Percentiles rank a stretch among this genome's conserved stretches.
phyloP scores from a whole-genome alignment of 2,797 vertebrate genomes.

The Phrynocephalus vlangalii region DNA sequence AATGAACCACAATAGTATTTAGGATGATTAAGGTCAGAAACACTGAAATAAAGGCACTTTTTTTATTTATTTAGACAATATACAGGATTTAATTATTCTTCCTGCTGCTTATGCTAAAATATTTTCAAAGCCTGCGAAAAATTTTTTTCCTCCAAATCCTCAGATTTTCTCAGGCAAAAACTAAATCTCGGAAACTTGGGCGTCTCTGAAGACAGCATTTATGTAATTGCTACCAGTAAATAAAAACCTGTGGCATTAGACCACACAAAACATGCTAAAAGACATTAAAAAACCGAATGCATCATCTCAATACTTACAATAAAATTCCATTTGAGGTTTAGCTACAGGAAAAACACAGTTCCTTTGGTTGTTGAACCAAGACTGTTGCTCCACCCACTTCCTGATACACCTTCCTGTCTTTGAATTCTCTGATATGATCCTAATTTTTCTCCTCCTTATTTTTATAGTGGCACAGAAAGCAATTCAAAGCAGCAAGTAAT shows the following conservation, averaged over 20 bases:
- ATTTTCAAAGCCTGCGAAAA: not conserved
- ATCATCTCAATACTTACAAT: not conserved
- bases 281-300: not conserved
- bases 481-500: not conserved
- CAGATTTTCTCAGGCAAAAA: too few species aligned
- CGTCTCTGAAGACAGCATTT: not conserved
- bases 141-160: not conserved
- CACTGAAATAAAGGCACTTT: too few species aligned
- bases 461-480: not conserved
- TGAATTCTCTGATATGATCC: slow-evolving; percentile 4
- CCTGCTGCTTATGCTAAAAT: not conserved
- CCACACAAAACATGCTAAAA: not conserved
- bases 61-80: too few species aligned
- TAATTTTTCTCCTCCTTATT: not conserved
- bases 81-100: not conserved
- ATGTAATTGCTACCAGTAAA: not conserved
- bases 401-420: slow-evolving; percentile 9
- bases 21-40: too few species aligned
- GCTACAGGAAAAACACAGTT: slow-evolving; percentile 36
- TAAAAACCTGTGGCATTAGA: slow-evolving; percentile 15
- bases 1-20: too few species aligned
- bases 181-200: not conserved
- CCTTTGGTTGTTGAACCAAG: accelerated
- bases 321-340: slow-evolving; percentile 26
- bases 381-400: slow-evolving; percentile 26